Evolutionary conservation across 92 coral and sea anemone genomes (phyloP), one percentile per base, ranked within the genome.

Genomic region (Heliopora coerulea): DNA sequence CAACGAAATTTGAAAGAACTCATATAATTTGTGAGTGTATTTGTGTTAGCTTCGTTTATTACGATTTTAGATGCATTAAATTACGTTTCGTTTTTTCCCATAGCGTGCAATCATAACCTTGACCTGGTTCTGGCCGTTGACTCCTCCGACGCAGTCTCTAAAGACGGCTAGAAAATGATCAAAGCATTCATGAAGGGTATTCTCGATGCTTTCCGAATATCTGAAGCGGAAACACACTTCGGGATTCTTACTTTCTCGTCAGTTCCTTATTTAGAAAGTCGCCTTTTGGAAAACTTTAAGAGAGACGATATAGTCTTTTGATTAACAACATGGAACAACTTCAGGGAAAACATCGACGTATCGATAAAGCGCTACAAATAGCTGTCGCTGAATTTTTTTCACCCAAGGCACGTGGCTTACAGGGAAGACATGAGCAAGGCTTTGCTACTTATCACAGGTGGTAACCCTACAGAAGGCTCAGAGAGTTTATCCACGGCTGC

Each of bases 81-180:
- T 40, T 10, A 30, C 17, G 8, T 9, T 15, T 70, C 33, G 33
- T 19, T 33, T 32, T 31, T 28, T 26, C 15, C 31, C 32, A 17
- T 44, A 70, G 77, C 63, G 15, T 70, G 77, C 60, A 52, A 54
- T 25, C 77, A 70, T 49, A 70, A 70, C 32, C 62, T 70, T 33
- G 77, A 70, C 63, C 62, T 70, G 23, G 77, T 70, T 29, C 32
- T 70, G 23, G 77, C 77, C 9, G 77, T 70, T 41, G 77, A 70
- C 28, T 70, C 77, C 7, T 70, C 77, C 8, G 63, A 35, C 27
- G 77, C 77, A 2, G 77, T 70, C 30, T 40, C 77, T 8, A 70
- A 70, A 29, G 26, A 70, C 0, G 77, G 77, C 42, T 70, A 63
- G 77, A 8, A 70, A 37, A 70, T 52, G 62, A 35, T 70, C 7